Percentiles rank a stretch among this genome's conserved stretches.
Evolutionary conservation across 2,888 invertebrate genomes (phyloP).

Genomic region (Galerucella pusilla): DNA sequence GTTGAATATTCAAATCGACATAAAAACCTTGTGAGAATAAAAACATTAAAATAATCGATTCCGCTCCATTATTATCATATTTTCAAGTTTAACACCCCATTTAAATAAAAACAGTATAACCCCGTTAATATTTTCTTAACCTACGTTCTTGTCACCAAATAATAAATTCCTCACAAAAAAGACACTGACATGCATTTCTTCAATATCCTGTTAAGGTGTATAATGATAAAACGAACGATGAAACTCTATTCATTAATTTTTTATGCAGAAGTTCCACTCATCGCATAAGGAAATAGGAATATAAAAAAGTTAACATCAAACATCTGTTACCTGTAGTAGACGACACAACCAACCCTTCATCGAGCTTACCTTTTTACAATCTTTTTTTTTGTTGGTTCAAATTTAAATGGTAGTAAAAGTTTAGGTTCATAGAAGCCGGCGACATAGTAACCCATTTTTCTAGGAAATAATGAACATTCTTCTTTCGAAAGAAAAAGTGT

Average conservation of each 20-base stretch:
- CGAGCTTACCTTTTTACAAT: constrained; percentile 20
- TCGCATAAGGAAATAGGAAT: constrained; percentile 15
- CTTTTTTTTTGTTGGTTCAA: constrained; percentile 20
- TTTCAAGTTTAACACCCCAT: background rate
- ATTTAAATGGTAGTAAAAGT: constrained; percentile 15
- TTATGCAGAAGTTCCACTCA: constrained; percentile 12
- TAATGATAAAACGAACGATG: constrained; percentile 20
- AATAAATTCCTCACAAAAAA: background rate
- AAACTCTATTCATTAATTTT: constrained; percentile 30
- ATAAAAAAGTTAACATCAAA: constrained; percentile 24
- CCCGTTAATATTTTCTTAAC: background rate
- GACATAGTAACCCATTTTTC: constrained; percentile 25
- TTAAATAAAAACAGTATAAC: background rate
- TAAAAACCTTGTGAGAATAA: no score
- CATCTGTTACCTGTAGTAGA: constrained; percentile 32
- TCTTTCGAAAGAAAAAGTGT: background rate
- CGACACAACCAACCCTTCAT: constrained; percentile 20
- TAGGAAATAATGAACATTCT: constrained; percentile 2
- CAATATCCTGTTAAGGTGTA: constrained; percentile 3
- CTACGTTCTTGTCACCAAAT: constrained; percentile 4
- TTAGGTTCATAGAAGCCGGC: constrained; percentile 3
- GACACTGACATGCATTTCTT: constrained; percentile 18
- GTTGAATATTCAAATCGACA: no score
- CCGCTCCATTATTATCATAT: no score
- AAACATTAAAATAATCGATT: no score